Evolutionary conservation across 2,888 invertebrate genomes (phyloP).

Genomic region (Eumerus sabulonum): DNA sequence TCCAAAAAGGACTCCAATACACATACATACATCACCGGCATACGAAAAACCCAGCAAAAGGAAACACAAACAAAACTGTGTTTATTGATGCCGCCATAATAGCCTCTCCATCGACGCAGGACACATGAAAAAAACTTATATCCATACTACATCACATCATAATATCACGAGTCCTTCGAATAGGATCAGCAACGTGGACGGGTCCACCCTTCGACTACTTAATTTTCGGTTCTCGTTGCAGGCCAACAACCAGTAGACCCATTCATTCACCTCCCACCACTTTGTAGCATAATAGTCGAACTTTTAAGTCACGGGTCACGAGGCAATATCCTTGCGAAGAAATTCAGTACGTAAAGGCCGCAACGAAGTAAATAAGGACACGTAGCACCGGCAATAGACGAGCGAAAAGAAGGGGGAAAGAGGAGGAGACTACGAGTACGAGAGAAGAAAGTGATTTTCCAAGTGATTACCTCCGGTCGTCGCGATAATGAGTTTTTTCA

Average conservation of each 20-base stretch:
- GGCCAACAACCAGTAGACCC: too few species aligned
- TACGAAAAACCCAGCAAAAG: slow-evolving; percentile 2
- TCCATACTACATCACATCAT: slow-evolving; percentile 45
- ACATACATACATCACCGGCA: slow-evolving; percentile 4
- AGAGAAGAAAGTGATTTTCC: slow-evolving; percentile 61
- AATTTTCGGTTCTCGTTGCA: slow-evolving; percentile 43
- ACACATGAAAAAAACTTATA: slow-evolving; percentile 42
- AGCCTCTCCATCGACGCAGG: slow-evolving; percentile 30
- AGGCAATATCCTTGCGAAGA: not conserved
- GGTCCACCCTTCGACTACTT: slow-evolving; percentile 41
- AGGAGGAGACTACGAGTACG: slow-evolving; percentile 5
- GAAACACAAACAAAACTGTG: slow-evolving; percentile 36
- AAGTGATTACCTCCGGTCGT: slow-evolving; percentile 60
- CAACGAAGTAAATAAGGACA: not conserved
- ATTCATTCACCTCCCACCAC: not conserved
- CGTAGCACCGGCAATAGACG: not conserved
- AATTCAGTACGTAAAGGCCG: not conserved
- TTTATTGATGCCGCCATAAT: slow-evolving; percentile 59
- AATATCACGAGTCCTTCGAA: slow-evolving; percentile 25
- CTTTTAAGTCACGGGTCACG: slow-evolving; percentile 18
- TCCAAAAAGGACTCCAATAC: slow-evolving; percentile 29
- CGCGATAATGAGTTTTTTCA: slow-evolving; percentile 88
- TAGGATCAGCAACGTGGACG: slow-evolving; percentile 59
- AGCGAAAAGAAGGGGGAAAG: too few species aligned
- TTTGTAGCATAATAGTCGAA: slow-evolving; percentile 32